Base-by-base conservation (phyloP, 2,113 vertebrate genomes). In the Pteropus alecto region DNA sequence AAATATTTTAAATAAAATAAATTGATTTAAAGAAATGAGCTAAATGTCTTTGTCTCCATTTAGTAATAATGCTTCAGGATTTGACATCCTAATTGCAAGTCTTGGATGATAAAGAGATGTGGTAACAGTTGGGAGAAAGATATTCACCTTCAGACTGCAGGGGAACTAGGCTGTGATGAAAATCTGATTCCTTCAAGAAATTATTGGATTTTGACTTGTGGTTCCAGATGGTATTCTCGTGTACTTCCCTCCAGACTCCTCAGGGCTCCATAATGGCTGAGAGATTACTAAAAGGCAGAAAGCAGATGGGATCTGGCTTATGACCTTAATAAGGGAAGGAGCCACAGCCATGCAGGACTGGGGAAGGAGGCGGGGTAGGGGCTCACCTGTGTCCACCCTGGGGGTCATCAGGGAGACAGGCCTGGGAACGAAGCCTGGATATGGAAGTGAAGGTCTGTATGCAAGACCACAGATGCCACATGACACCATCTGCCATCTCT, bases 1-100 rank as follows among this genome's bases (percentile, higher is more conserved):
- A 58, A 79, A 93, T 92, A 90, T 43, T 92, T 95, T 56, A 93
- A 90, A 38, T 96, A 24, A 79, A 93, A 77, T 51, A 85, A 93
- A 68, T 85, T 67, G 41, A 91, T 41, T 85, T 58, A 56, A 85
- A 93, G 84, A 88, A 65, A 46, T 22, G 79, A 46, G 10, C 35
- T 46, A 43, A 46, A 83, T 63, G 33, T 83, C 58, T 63, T 63
- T 46, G 58, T 41, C 58, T 83, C 58, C 43, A 71, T 51, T 93
- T 51, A 83, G 43, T 87, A 74, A 83, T 93, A 56, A 92, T 86
- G 91, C 51, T 46, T 81, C 30, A 82, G 79, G 33, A 82, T 65
- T 79, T 81, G 71, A 48, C 81, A 51, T 74, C 2, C 7, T 87
- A 60, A 90, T 95, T 92, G 33, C 46, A 81, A 87, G 26, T 63